Conservation (phyloP, 2,888 invertebrate genomes). For the Synergus gifuensis region DNA sequence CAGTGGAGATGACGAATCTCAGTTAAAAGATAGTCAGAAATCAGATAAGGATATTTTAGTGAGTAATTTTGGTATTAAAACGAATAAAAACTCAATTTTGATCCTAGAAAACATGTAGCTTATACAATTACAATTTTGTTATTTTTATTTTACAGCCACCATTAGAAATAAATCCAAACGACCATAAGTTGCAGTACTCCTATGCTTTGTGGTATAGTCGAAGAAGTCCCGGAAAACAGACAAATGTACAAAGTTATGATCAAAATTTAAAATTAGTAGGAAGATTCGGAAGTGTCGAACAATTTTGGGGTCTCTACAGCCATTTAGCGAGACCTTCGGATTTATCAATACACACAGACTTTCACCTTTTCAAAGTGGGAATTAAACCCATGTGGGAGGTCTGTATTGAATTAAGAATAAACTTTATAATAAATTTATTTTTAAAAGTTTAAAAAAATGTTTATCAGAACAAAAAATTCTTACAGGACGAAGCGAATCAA, state of each 20-base stretch:
- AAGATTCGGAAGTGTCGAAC: slow-evolving; percentile 94
- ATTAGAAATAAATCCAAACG: slow-evolving; percentile 87
- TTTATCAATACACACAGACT: slow-evolving; percentile 93
- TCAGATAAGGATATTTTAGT: slow-evolving; percentile 73
- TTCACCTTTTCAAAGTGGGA: slow-evolving; percentile 98
- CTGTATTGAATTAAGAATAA: slow-evolving; percentile 56
- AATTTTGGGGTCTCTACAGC: slow-evolving; percentile 98
- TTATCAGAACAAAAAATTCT: background rate
- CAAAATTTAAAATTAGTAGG: slow-evolving; percentile 94
- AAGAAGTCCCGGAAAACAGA: slow-evolving; percentile 81
- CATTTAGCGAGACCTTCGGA: slow-evolving; percentile 94
- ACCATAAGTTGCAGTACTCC: slow-evolving; percentile 95
- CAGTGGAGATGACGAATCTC: slow-evolving; percentile 82
- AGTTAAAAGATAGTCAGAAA: slow-evolving; percentile 77
- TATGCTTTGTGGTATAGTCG: slow-evolving; percentile 95
- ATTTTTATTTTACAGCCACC: slow-evolving; percentile 79
- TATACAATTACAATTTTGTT: background rate
- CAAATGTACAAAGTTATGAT: slow-evolving; percentile 81
- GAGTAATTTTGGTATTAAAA: slow-evolving; percentile 72
- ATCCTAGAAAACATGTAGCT: background rate
- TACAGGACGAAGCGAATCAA: slow-evolving; percentile 93
- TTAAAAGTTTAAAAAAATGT: background rate
- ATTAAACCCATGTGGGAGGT: slow-evolving; percentile 99
- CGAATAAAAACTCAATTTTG: background rate
- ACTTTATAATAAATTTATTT: background rate